A percentile compares a stretch with the other conserved stretches of the same genome.
Evolutionary conservation across 2,797 vertebrate species (phyloP).

Genomic region (Onychomys arenicola): DNA sequence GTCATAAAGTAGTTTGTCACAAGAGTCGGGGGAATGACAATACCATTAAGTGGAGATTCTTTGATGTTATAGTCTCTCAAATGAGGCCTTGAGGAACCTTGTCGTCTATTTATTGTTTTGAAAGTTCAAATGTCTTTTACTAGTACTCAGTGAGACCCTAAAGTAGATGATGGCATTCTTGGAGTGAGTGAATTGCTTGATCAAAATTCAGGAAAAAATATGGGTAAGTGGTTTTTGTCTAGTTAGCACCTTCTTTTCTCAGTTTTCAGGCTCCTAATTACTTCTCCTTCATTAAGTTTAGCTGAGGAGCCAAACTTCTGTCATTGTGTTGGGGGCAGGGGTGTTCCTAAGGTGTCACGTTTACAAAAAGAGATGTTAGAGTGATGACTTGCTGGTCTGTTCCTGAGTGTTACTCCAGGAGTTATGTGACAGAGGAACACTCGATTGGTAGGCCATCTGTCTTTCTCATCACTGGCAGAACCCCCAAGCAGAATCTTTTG

Average conservation of each 20-base stretch:
- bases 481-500: constrained; percentile 60
- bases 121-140: constrained; percentile 33
- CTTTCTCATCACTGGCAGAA: constrained; percentile 76
- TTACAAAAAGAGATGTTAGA: constrained; percentile 66
- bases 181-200: constrained; percentile 70
- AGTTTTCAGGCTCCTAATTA: constrained; percentile 59
- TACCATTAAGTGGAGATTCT: background rate
- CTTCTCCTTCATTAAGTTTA: constrained; percentile 64
- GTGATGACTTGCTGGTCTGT: constrained; percentile 73
- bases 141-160: constrained; percentile 47
- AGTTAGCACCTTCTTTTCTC: background rate
- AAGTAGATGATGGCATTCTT: constrained; percentile 58
- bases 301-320: constrained; percentile 69
- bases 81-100: constrained; percentile 49
- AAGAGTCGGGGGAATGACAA: background rate
- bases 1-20: constrained; percentile 43
- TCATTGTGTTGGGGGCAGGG: background rate
- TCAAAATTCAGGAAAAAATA: constrained; percentile 76
- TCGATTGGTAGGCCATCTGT: constrained; percentile 67
- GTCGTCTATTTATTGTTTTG: constrained; percentile 53
- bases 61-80: constrained; percentile 60
- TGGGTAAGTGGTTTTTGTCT: constrained; percentile 32
- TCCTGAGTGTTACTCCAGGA: constrained; percentile 77
- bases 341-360: constrained; percentile 56
- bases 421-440: constrained; percentile 76